Conservation (phyloP, 2,888 invertebrate species). For the Branchipolynoe longqiensis region DNA sequence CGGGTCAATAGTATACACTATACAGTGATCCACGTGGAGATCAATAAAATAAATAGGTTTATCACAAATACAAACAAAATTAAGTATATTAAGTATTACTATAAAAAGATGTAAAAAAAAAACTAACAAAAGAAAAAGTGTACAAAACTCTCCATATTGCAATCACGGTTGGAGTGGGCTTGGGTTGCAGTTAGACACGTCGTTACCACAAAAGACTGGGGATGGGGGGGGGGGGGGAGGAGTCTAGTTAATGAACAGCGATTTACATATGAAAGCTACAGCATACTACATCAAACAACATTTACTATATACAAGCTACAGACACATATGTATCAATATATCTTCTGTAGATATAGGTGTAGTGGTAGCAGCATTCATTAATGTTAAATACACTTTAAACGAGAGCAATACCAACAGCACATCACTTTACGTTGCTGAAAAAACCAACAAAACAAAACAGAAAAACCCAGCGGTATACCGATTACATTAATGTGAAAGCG, state of each 20-base stretch:
- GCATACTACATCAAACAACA: conserved; percentile 23
- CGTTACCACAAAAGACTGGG: too few species aligned
- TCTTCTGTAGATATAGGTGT: conserved; percentile 26
- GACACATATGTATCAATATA: conserved; percentile 40
- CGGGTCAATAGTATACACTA: conserved; percentile 6
- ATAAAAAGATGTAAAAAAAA: too few species aligned
- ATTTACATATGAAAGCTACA: not conserved
- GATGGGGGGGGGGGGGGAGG: too few species aligned
- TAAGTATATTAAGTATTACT: not conserved
- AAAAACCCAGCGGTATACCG: not conserved
- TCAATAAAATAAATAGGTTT: conserved; percentile 41
- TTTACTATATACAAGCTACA: conserved; percentile 26
- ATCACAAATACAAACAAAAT: conserved; percentile 41
- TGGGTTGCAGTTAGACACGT: too few species aligned
- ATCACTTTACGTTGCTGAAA: not conserved
- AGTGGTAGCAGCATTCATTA: conserved; percentile 1
- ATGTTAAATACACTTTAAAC: not conserved
- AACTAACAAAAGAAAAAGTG: conserved; percentile 21
- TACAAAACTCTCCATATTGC: conserved; percentile 28
- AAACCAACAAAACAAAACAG: not conserved
- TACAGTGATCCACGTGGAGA: conserved; percentile 23
- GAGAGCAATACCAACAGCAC: not conserved
- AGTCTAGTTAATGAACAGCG: conserved; percentile 26
- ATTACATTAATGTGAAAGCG: not conserved
- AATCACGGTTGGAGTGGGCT: too few species aligned